A percentile compares a stretch with the other conserved stretches of the same genome.
phyloP scores from a whole-genome alignment of 2,113 vertebrate genomes.

The Nannospalax galili region DNA sequence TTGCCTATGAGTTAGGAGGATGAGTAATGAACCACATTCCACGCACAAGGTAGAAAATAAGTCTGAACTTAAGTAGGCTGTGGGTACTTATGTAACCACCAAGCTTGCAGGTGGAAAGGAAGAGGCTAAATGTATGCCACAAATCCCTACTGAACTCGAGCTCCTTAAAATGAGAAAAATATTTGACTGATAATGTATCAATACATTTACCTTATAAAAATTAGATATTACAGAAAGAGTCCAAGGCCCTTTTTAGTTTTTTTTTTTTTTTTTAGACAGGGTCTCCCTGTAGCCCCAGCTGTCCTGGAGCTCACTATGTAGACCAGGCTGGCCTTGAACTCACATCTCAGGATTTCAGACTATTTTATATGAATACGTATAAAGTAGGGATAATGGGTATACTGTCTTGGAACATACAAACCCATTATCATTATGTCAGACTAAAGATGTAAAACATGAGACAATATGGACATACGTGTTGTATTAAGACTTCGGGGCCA shows the following conservation, averaged over 20 bases:
- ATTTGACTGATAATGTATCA: not conserved
- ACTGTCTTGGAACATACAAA: not conserved
- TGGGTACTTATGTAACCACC: not conserved
- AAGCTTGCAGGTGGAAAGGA: not conserved
- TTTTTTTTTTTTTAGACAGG: not conserved
- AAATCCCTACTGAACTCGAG: not conserved
- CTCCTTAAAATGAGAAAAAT: not conserved
- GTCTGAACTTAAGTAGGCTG: not conserved
- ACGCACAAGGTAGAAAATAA: not conserved
- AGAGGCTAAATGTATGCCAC: not conserved
- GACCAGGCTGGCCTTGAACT: no score
- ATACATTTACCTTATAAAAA: not conserved
- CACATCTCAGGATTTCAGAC: not conserved
- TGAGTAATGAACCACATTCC: slow-evolving; percentile 29
- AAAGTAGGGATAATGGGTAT: not conserved
- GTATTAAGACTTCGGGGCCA: slow-evolving; percentile 3
- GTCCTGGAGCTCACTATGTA: no score
- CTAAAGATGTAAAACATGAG: not conserved
- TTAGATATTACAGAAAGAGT: not conserved
- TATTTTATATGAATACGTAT: not conserved
- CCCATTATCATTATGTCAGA: not conserved
- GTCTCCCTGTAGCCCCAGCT: no score
- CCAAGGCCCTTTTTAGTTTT: not conserved
- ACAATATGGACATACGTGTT: not conserved
- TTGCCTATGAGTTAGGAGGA: not conserved